These are phyloP conservation scores for Zygogramma bicolorata DNA, from an alignment of 2,888 invertebrate species.

Conservation along the genomic window DNA sequence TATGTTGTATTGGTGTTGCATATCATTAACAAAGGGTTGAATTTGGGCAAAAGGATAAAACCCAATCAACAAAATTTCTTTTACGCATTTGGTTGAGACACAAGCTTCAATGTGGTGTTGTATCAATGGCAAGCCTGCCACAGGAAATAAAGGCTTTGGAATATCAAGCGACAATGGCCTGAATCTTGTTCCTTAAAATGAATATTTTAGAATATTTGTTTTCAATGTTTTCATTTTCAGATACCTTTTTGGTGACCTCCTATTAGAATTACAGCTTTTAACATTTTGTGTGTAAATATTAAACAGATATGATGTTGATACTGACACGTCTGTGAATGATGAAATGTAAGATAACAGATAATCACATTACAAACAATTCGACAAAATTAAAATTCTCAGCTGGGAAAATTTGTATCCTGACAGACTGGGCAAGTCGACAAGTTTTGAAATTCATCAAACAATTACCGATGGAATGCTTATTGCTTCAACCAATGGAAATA, in stretches of 20 bases:
- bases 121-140: slow-evolving; percentile 95
- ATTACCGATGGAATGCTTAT: too few species aligned
- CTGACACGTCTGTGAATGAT: too few species aligned
- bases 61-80: slow-evolving; percentile 94
- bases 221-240: slow-evolving; percentile 16
- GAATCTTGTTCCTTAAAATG: slow-evolving; percentile 89
- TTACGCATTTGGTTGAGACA: slow-evolving; percentile 79
- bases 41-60: slow-evolving; percentile 90
- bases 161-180: slow-evolving; percentile 95
- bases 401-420: too few species aligned
- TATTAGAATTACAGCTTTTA: slow-evolving; percentile 91
- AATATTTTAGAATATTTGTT: not conserved
- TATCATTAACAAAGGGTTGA: slow-evolving; percentile 86
- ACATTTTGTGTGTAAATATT: slow-evolving; percentile 66
- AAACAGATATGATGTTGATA: not conserved
- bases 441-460: too few species aligned
- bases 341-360: too few species aligned
- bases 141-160: slow-evolving; percentile 98
- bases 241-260: slow-evolving; percentile 96
- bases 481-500: too few species aligned
- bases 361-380: not conserved
- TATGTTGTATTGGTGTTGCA: slow-evolving; percentile 85
- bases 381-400: not conserved
- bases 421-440: too few species aligned
- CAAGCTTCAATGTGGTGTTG: slow-evolving; percentile 98